A percentile compares a stretch with the other conserved stretches of the same genome.
These are phyloP conservation scores for Coilia nasus DNA, from an alignment of 2,797 vertebrate genomes.

Conservation along the genomic window DNA sequence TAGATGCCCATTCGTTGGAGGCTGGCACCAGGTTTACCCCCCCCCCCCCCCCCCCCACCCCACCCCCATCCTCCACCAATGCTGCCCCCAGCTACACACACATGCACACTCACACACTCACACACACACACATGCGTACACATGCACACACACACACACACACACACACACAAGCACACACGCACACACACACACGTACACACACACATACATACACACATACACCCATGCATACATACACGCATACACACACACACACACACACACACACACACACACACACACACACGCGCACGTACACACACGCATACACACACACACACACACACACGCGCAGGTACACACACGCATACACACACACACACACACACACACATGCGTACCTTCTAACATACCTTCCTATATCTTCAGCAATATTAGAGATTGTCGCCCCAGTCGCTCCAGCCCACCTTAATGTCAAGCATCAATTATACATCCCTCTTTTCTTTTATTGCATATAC, in stretches of 20 bases:
- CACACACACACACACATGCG: not conserved
- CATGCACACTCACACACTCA: constrained; percentile 21
- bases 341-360: constrained; percentile 17
- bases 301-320: constrained; percentile 22
- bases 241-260: constrained; percentile 10
- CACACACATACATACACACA: not conserved
- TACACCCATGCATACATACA: not conserved
- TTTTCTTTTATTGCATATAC: constrained; percentile 37
- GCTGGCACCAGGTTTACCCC: constrained; percentile 23
- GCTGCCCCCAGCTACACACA: not conserved
- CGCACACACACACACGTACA: not conserved
- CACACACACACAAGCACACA: not conserved
- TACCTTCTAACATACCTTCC: not conserved
- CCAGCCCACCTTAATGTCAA: constrained; percentile 51
- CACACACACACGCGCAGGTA: not conserved
- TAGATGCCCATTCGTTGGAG: constrained; percentile 2
- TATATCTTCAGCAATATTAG: constrained; percentile 31
- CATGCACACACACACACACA: constrained; percentile 7
- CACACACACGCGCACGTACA: not conserved
- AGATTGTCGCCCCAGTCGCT: constrained; percentile 35
- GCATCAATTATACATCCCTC: constrained; percentile 51
- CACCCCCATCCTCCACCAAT: not conserved
- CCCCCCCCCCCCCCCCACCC: constrained; percentile 31
- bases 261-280: constrained; percentile 15
- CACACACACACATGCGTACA: not conserved